These are phyloP conservation scores for Nothobranchius furzeri DNA, from an alignment of 2,113 vertebrate genomes.

Conservation along the genomic window DNA sequence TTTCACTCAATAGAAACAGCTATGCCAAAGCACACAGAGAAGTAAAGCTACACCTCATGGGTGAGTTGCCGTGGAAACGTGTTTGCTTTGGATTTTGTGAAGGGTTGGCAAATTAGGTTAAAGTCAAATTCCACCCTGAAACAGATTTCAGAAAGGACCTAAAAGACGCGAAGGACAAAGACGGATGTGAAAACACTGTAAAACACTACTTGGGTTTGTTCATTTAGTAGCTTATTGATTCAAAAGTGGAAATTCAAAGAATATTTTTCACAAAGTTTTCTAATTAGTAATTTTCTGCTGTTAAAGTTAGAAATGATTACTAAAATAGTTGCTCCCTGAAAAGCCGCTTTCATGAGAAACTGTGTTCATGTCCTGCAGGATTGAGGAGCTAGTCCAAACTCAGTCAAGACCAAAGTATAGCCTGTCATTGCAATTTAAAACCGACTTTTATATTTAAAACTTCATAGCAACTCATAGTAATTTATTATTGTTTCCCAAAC, in stretches of 20 bases:
- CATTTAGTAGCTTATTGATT: neutral
- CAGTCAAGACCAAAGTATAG: no score
- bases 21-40: conserved; percentile 55
- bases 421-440: no score
- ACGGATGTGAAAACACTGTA: neutral
- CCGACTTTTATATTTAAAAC: no score
- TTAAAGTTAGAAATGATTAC: no score
- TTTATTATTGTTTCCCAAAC: no score
- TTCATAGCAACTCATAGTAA: no score
- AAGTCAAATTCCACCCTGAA: conserved; percentile 40
- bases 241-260: neutral
- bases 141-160: conserved; percentile 8
- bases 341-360: no score
- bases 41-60: conserved; percentile 48
- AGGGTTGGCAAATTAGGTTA: conserved; percentile 41
- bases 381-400: no score
- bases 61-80: conserved; percentile 47
- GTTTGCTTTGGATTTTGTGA: conserved; percentile 24
- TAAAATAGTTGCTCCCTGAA: no score
- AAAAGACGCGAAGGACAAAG: neutral
- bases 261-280: no score
- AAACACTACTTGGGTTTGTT: neutral
- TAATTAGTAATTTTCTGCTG: no score
- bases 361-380: no score
- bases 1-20: conserved; percentile 27